These are phyloP conservation scores for Mellilla xanthometata DNA, from an alignment of 2,888 invertebrate species.

Conservation along the genomic window DNA sequence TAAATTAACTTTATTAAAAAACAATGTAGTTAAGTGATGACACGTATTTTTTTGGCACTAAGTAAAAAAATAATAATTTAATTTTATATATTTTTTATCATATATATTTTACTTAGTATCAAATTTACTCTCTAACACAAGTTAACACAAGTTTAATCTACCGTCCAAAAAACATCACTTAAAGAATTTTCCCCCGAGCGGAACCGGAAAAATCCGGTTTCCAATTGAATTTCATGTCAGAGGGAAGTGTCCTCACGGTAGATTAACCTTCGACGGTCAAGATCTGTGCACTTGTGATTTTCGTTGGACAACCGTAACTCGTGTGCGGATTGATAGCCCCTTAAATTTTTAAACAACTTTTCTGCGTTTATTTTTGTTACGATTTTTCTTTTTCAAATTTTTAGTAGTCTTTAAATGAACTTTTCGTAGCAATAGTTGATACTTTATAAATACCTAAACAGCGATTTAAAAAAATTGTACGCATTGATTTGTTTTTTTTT, in stretches of 20 bases:
- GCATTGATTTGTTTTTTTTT: too few species aligned
- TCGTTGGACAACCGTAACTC: conserved; percentile 51
- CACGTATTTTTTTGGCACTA: too few species aligned
- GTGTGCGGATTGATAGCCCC: conserved; percentile 50
- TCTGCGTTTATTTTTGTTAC: neutral
- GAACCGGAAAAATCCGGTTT: conserved; percentile 54
- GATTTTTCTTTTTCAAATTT: too few species aligned
- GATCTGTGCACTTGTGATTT: conserved; percentile 20
- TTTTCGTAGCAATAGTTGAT: too few species aligned
- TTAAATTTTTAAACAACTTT: conserved; percentile 18
- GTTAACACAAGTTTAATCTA: conserved; percentile 50
- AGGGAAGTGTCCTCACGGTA: conserved; percentile 64
- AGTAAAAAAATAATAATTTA: too few species aligned
- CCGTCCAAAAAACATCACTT: conserved; percentile 65
- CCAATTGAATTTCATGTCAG: conserved; percentile 69
- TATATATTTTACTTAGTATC: conserved; percentile 2
- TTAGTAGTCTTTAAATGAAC: too few species aligned
- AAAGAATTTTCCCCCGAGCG: conserved; percentile 50
- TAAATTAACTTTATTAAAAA: too few species aligned
- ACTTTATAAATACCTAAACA: too few species aligned
- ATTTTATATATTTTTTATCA: conserved; percentile 7
- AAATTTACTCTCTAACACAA: neutral
- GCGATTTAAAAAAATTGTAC: too few species aligned
- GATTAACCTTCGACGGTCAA: conserved; percentile 52
- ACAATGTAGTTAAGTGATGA: too few species aligned